Percentiles rank a stretch among this genome's conserved stretches.
These are phyloP conservation scores for Chlorodrepanis virens DNA, from an alignment of 2,113 vertebrate genomes.

Conservation along the genomic window DNA sequence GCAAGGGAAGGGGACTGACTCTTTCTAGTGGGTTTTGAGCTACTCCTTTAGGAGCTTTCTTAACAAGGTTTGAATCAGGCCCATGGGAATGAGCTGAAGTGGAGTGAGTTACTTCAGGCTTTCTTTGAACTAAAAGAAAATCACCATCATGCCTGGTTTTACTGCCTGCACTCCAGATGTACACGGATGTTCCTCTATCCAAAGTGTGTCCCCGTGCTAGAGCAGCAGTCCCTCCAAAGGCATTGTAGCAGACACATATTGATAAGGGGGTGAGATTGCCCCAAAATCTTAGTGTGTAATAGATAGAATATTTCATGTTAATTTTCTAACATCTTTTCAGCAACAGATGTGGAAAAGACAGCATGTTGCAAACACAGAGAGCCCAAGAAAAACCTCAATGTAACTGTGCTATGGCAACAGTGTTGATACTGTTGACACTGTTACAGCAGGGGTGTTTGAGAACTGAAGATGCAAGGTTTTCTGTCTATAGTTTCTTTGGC, in stretches of 20 bases:
- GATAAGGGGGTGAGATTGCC: not conserved
- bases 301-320: not conserved
- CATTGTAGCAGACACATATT: not conserved
- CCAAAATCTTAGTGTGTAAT: not conserved
- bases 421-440: not conserved
- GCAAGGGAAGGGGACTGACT: not conserved
- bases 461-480: not conserved
- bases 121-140: constrained; percentile 33
- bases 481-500: not conserved
- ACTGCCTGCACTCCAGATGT: constrained; percentile 25
- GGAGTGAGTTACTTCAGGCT: not conserved
- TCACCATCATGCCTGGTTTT: not conserved
- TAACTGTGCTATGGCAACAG: not conserved
- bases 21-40: not conserved
- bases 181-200: constrained; percentile 9
- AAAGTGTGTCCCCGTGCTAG: not conserved
- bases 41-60: not conserved
- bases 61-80: constrained; percentile 16
- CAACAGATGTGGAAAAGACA: not conserved
- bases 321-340: not conserved
- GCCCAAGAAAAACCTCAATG: not conserved
- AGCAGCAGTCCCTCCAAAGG: not conserved
- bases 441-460: not conserved
- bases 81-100: not conserved
- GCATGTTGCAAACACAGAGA: not conserved